Percentiles rank a stretch among this genome's conserved stretches.
These are phyloP conservation scores for Artibeus jamaicensis DNA, from an alignment of 2,797 vertebrate genomes.

Conservation along the genomic window DNA sequence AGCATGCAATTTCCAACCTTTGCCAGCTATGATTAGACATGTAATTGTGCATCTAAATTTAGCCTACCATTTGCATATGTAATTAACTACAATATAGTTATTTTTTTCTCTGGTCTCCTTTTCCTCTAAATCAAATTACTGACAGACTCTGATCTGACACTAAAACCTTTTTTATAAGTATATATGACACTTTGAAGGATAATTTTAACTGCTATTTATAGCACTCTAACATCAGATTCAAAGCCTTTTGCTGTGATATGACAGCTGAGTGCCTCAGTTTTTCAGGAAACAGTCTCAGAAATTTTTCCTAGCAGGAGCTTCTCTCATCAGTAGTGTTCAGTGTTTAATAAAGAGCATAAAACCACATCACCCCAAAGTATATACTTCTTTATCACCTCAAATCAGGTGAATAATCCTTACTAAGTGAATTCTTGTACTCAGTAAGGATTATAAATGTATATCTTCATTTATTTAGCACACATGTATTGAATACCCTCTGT, in stretches of 20 bases:
- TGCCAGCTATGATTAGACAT: slow-evolving; percentile 72
- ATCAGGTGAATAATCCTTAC: not conserved
- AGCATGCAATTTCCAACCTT: slow-evolving; percentile 60
- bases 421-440: not conserved
- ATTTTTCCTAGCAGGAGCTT: not conserved
- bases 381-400: not conserved
- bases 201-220: slow-evolving; percentile 57
- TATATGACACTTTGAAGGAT: slow-evolving; percentile 59
- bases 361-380: not conserved
- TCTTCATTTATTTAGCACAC: not conserved
- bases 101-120: slow-evolving; percentile 50
- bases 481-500: not conserved
- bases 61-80: slow-evolving; percentile 74
- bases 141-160: slow-evolving; percentile 39
- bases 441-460: not conserved
- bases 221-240: slow-evolving; percentile 1
- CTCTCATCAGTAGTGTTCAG: not conserved
- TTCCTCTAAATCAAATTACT: slow-evolving; percentile 44
- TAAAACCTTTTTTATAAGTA: slow-evolving; percentile 44
- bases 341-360: not conserved
- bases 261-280: not conserved
- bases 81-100: slow-evolving; percentile 69
- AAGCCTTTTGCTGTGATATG: slow-evolving; percentile 41
- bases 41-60: slow-evolving; percentile 78
- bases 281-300: slow-evolving; percentile 16